These are phyloP conservation scores for Bradynema listronoti DNA, from an alignment of 1,140 invertebrate genomes.

Conservation along the genomic window DNA sequence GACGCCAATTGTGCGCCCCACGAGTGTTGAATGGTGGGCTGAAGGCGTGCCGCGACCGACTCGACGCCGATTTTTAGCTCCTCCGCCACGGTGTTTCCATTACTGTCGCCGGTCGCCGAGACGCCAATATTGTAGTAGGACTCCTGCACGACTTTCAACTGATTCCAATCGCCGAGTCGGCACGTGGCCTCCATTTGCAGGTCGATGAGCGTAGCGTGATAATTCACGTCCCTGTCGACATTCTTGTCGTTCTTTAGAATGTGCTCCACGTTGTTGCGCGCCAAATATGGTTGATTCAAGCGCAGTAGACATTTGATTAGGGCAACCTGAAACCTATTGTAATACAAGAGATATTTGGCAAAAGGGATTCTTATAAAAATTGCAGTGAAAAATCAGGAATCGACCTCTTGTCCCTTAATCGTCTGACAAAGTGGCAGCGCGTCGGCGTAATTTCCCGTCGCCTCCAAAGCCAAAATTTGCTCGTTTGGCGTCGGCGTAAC, in stretches of 20 bases:
- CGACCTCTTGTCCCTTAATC: background rate
- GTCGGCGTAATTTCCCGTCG: constrained; percentile 9
- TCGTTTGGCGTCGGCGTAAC: background rate
- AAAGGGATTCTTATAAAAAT: background rate
- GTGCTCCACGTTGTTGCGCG: background rate
- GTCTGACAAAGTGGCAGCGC: constrained; percentile 9
- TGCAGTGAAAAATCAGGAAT: too few species aligned
- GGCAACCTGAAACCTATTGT: constrained; percentile 4
- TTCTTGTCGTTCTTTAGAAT: constrained; percentile 1
- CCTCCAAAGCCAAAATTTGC: constrained; percentile 2
- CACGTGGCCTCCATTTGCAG: constrained; percentile 6
- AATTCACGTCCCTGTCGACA: background rate
- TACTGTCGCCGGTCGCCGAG: too few species aligned
- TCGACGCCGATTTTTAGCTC: background rate
- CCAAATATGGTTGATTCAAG: constrained; percentile 2
- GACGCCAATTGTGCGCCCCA: constrained; percentile 1
- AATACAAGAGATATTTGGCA: constrained; percentile 1
- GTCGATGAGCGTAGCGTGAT: background rate
- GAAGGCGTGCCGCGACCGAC: background rate
- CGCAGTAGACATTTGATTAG: constrained; percentile 10
- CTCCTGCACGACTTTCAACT: background rate
- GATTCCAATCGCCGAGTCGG: constrained; percentile 9
- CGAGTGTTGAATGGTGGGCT: too few species aligned
- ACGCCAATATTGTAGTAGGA: too few species aligned
- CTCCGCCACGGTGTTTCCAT: too few species aligned